These are phyloP conservation scores for Dyspetes luteomarginatus DNA, from an alignment of 2,888 invertebrate genomes.

Conservation along the genomic window DNA sequence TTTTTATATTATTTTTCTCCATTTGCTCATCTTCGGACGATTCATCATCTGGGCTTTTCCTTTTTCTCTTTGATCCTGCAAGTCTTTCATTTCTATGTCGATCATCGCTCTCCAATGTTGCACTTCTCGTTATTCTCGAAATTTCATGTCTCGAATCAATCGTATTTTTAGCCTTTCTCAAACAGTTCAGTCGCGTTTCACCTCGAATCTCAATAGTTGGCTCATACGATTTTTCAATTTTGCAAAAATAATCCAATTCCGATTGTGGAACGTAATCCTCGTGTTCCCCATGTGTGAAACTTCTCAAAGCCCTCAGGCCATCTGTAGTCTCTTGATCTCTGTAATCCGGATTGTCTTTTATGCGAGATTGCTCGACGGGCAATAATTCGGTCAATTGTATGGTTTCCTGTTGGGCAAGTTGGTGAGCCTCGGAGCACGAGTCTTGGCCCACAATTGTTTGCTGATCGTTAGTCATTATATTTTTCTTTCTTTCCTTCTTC, in stretches of 20 bases:
- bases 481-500: conserved; percentile 15
- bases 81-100: neutral
- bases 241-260: conserved; percentile 62
- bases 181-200: conserved; percentile 16
- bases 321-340: conserved; percentile 76
- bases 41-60: neutral
- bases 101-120: conserved; percentile 1
- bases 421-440: conserved; percentile 66
- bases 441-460: conserved; percentile 67
- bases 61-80: conserved; percentile 28
- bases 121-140: neutral
- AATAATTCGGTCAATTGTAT: conserved; percentile 79
- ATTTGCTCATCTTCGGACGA: neutral
- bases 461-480: conserved; percentile 72
- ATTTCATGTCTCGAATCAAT: neutral
- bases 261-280: conserved; percentile 64
- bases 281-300: conserved; percentile 72
- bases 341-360: conserved; percentile 70
- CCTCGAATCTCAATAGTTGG: conserved; percentile 53
- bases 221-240: conserved; percentile 35
- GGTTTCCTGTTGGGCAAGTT: conserved; percentile 72
- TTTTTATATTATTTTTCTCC: conserved; percentile 5
- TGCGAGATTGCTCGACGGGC: conserved; percentile 80
- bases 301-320: conserved; percentile 78
- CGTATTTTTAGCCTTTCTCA: conserved; percentile 50